Evolutionary conservation across 2,888 invertebrate species (phyloP).

Genomic region (Ophion obscuratus): DNA sequence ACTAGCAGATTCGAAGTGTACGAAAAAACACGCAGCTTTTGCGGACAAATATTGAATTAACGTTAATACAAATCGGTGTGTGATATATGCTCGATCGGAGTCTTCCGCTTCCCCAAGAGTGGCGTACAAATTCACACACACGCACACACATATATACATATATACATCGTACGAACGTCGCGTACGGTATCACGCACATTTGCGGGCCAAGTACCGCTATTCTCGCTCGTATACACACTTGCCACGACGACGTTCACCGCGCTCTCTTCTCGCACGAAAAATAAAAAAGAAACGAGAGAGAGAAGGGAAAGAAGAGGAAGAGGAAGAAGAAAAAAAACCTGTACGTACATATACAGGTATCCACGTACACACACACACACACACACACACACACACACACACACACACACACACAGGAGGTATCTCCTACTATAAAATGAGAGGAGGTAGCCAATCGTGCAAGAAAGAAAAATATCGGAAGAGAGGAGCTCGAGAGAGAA

Average conservation of each 20-base stretch:
- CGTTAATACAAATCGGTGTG: not conserved
- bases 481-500: slow-evolving; percentile 64
- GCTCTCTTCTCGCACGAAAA: slow-evolving; percentile 61
- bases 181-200: slow-evolving; percentile 81
- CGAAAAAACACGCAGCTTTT: slow-evolving; percentile 1
- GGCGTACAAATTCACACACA: slow-evolving; percentile 25
- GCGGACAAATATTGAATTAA: not conserved
- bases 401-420: slow-evolving; percentile 5
- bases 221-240: slow-evolving; percentile 72
- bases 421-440: slow-evolving; percentile 24
- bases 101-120: slow-evolving; percentile 8
- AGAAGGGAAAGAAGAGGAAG: slow-evolving; percentile 6
- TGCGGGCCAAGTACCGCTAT: slow-evolving; percentile 82
- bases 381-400: not conserved
- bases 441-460: slow-evolving; percentile 43
- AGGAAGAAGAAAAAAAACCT: slow-evolving; percentile 40
- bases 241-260: slow-evolving; percentile 50
- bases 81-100: slow-evolving; percentile 28
- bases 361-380: not conserved
- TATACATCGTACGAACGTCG: slow-evolving; percentile 72
- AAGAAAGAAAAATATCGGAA: slow-evolving; percentile 66
- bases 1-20: not conserved
- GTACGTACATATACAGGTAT: slow-evolving; percentile 16
- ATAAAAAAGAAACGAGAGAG: slow-evolving; percentile 41
- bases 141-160: slow-evolving; percentile 60